Evolutionary conservation across 2,113 vertebrate species (phyloP).

Genomic region (Amblyopsis rosae): DNA sequence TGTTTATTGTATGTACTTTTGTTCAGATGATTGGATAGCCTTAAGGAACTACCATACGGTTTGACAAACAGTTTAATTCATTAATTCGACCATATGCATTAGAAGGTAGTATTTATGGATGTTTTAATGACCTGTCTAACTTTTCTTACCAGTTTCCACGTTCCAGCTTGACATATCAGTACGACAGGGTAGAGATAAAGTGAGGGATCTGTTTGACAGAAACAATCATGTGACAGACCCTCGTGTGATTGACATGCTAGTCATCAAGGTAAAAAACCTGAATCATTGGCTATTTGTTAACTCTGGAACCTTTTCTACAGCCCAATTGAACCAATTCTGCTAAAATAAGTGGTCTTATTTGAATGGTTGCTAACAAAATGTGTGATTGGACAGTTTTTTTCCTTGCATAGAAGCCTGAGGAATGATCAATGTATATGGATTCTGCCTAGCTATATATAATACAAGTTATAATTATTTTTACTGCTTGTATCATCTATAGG

Average conservation of each 20-base stretch:
- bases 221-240: constrained; percentile 88
- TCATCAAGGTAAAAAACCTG: constrained; percentile 87
- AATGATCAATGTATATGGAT: background rate
- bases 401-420: too few species aligned
- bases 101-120: too few species aligned
- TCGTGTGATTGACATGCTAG: constrained; percentile 89
- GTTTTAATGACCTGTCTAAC: too few species aligned
- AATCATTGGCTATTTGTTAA: background rate
- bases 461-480: background rate
- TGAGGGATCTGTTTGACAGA: constrained; percentile 90
- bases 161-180: constrained; percentile 89
- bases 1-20: too few species aligned
- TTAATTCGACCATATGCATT: too few species aligned
- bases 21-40: too few species aligned
- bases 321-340: background rate
- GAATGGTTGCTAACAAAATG: background rate
- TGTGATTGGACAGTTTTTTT: too few species aligned
- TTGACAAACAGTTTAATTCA: too few species aligned
- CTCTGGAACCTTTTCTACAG: background rate
- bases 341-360: too few species aligned
- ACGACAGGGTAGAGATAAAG: constrained; percentile 86
- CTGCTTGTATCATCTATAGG: constrained; percentile 68
- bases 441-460: background rate
- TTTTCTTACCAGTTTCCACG: constrained; percentile 71
- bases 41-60: too few species aligned